A percentile compares a stretch with the other conserved stretches of the same genome.
phyloP scores from a whole-genome alignment of 1,140 invertebrate genomes.

The Rhagoletis pomonella region DNA sequence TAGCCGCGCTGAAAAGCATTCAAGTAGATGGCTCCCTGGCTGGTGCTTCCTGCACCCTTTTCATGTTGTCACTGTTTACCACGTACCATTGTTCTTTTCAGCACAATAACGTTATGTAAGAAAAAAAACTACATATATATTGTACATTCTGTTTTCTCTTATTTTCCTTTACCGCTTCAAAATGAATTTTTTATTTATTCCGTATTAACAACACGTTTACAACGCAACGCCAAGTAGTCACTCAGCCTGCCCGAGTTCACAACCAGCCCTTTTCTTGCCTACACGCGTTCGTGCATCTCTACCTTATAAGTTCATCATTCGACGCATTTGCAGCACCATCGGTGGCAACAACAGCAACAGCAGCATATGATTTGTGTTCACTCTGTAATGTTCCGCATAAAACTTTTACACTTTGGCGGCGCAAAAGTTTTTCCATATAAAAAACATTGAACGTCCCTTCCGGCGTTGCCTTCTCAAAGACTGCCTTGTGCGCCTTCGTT shows the following conservation, averaged over 20 bases:
- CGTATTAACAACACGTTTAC: neutral
- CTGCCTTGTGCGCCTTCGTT: too few relatives aligned
- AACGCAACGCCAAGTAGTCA: neutral
- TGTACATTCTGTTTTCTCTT: neutral
- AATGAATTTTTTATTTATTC: constrained; percentile 15
- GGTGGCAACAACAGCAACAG: neutral
- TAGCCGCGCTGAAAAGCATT: neutral
- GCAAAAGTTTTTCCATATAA: neutral
- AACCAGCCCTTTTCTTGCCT: neutral
- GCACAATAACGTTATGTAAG: neutral
- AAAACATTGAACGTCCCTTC: too few relatives aligned
- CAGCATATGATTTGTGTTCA: constrained; percentile 20
- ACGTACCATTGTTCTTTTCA: neutral
- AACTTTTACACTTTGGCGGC: constrained; percentile 23
- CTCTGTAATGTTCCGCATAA: constrained; percentile 27
- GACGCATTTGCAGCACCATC: neutral
- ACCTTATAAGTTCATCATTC: neutral
- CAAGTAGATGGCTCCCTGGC: neutral
- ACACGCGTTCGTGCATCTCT: neutral
- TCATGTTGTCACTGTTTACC: neutral
- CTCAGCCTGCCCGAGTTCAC: neutral
- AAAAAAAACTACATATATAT: neutral
- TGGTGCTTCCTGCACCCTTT: neutral
- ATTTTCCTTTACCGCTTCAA: neutral
- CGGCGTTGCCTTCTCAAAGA: too few relatives aligned